Conservation (phyloP, 1,140 invertebrate species). For the Ptiloglossa arizonensis region DNA sequence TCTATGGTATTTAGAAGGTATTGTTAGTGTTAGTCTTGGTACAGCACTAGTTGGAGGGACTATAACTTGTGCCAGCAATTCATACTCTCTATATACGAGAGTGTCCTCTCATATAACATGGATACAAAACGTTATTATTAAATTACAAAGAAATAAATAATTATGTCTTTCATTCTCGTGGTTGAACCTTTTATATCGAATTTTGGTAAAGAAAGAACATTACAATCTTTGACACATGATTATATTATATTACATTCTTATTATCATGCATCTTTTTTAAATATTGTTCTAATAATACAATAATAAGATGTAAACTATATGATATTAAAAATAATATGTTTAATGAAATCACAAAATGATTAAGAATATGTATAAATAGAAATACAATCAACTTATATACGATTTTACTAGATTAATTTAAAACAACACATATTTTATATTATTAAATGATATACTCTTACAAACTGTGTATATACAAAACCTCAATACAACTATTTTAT, state of each 20-base stretch:
- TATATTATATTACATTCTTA: neutral
- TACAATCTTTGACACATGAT: no score
- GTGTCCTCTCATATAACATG: constrained; percentile 73
- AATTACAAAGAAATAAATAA: constrained; percentile 57
- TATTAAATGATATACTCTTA: constrained; percentile 7
- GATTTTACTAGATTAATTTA: no score
- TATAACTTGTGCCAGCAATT: constrained; percentile 68
- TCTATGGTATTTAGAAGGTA: constrained; percentile 75
- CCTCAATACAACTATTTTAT: neutral
- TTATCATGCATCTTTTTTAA: neutral
- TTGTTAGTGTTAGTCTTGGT: constrained; percentile 76
- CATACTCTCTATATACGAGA: constrained; percentile 76
- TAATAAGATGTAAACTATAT: neutral
- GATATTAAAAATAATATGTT: constrained; percentile 6
- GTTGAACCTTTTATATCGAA: no score
- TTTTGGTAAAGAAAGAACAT: no score
- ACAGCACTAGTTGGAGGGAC: constrained; percentile 47
- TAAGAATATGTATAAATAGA: no score
- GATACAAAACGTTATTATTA: constrained; percentile 72
- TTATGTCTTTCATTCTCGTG: constrained; percentile 59
- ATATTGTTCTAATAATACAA: neutral
- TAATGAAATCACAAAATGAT: no score
- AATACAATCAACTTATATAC: no score
- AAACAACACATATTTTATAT: neutral
- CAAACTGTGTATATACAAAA: neutral